Evolutionary conservation across 2,113 vertebrate genomes (phyloP).

Genomic region (Caloenas nicobarica): DNA sequence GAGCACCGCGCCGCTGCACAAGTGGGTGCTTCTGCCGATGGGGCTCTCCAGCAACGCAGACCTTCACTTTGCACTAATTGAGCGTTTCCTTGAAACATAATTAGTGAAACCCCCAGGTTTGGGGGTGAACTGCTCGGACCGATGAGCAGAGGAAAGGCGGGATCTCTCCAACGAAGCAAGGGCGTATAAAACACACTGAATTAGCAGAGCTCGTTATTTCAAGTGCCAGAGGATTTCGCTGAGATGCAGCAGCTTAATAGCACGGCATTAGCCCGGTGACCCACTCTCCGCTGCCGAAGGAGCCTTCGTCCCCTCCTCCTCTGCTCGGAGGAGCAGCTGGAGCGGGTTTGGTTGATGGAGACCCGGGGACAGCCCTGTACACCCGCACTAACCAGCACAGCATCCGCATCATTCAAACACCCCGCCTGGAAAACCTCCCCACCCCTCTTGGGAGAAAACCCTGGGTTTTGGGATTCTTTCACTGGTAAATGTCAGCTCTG

Average conservation of each 20-base stretch:
- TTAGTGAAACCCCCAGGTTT: not conserved
- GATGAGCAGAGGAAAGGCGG: not conserved
- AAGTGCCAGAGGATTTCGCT: not conserved
- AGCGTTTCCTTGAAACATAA: fast-evolving
- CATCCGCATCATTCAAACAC: not conserved
- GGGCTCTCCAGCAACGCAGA: not conserved
- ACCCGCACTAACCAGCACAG: fast-evolving
- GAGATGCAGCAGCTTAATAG: not conserved
- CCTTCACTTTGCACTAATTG: fast-evolving
- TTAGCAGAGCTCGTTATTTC: not conserved
- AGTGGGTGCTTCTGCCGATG: not conserved
- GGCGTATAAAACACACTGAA: not conserved
- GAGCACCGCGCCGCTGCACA: too few relatives aligned
- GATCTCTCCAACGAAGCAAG: not conserved
- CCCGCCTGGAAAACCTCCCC: not conserved
- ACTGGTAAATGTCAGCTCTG: constrained; percentile 25
- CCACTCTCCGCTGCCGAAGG: fast-evolving
- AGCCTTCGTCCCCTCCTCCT: not conserved
- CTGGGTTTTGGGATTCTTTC: not conserved
- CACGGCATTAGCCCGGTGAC: not conserved
- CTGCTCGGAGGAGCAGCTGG: fast-evolving
- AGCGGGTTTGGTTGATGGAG: fast-evolving
- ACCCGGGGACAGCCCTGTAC: not conserved
- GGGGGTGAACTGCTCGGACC: fast-evolving
- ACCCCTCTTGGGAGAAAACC: not conserved